Conservation (phyloP, 2,113 vertebrate species). For the Archocentrus centrarchus region DNA sequence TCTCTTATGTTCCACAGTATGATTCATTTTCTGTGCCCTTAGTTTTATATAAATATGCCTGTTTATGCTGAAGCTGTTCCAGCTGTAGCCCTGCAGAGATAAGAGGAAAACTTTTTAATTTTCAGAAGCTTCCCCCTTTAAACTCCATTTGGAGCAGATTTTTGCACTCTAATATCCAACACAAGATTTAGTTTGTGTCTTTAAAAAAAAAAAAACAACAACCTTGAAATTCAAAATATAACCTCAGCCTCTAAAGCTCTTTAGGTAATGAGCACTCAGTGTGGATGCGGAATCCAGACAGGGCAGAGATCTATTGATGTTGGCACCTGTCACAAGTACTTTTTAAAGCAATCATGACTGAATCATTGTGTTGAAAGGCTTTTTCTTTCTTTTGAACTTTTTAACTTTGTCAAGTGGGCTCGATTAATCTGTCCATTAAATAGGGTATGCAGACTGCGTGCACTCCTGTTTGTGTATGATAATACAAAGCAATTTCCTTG, state of each 20-base stretch:
- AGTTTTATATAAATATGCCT: no score
- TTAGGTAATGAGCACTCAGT: constrained; percentile 56
- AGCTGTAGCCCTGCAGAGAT: not conserved
- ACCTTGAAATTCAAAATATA: constrained; percentile 19
- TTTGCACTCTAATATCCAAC: not conserved
- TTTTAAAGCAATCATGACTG: constrained; percentile 33
- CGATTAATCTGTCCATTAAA: not conserved
- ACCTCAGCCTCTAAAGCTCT: constrained; percentile 35
- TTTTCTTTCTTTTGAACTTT: constrained; percentile 25
- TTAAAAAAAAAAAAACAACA: not conserved
- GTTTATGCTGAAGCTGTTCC: constrained; percentile 9
- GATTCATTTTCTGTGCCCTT: not conserved
- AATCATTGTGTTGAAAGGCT: constrained; percentile 15
- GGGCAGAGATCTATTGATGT: constrained; percentile 35
- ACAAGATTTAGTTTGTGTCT: constrained; percentile 21
- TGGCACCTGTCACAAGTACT: constrained; percentile 47
- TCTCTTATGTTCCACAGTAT: not conserved
- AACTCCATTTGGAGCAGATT: constrained; percentile 1
- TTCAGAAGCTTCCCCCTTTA: constrained; percentile 12
- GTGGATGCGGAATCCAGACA: constrained; percentile 33
- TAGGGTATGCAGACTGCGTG: not conserved
- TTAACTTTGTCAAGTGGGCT: constrained; percentile 6
- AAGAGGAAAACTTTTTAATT: not conserved
- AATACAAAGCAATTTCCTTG: not conserved
- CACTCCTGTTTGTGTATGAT: not conserved